Conservation (phyloP, 1,140 invertebrate species). For the Palaemon carinicauda region DNA sequence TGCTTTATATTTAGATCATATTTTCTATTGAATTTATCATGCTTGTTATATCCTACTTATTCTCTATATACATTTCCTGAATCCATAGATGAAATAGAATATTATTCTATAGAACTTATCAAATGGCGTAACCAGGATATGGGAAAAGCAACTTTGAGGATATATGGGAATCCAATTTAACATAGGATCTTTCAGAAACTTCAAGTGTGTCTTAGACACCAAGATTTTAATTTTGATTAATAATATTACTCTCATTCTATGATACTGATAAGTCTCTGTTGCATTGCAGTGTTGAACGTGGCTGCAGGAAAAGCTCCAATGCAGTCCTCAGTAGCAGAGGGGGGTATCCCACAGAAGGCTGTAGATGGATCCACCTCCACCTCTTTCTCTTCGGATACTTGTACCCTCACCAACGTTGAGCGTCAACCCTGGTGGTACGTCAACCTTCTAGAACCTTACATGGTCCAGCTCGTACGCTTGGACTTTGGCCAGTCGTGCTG, state of each 20-base stretch:
- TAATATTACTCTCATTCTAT: too few species aligned
- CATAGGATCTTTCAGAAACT: background rate
- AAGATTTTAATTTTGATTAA: too few species aligned
- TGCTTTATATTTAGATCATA: too few species aligned
- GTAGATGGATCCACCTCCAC: constrained; percentile 89
- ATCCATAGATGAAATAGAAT: too few species aligned
- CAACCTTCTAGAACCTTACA: constrained; percentile 91
- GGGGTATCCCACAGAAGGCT: constrained; percentile 87
- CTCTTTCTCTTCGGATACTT: constrained; percentile 79
- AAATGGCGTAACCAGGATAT: too few species aligned
- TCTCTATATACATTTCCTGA: too few species aligned
- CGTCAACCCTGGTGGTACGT: constrained; percentile 94
- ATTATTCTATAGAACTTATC: too few species aligned
- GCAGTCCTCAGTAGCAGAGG: constrained; percentile 86
- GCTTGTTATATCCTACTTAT: too few species aligned
- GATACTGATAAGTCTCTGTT: background rate
- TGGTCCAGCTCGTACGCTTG: constrained; percentile 90
- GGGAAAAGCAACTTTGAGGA: too few species aligned
- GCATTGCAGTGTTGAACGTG: constrained; percentile 86
- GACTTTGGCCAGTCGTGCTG: constrained; percentile 93
- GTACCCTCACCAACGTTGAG: constrained; percentile 84
- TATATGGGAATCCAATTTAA: too few species aligned
- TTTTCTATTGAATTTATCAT: too few species aligned
- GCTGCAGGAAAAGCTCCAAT: constrained; percentile 94
- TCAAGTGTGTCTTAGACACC: background rate